Evolutionary conservation across 2,888 invertebrate genomes (phyloP), one percentile per base, ranked within the genome.

Genomic region (Venusia cambrica): DNA sequence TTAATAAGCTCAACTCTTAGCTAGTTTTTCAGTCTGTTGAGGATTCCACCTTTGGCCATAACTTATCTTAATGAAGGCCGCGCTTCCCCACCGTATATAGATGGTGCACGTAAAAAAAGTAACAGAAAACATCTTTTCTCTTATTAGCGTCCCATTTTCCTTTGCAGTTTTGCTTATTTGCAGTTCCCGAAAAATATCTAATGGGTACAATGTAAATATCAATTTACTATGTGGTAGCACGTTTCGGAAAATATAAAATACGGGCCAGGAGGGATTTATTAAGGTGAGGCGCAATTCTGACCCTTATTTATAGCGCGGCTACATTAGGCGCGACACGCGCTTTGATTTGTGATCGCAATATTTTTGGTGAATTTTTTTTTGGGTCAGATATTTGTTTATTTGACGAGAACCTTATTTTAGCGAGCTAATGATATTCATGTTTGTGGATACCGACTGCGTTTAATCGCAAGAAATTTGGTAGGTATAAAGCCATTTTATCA

Each of bases 231-330:
- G 47, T 59, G 49, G 59, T 57, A 60, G 60, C 46, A 52, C 54
- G 54, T 55, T 57, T 51, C 51, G 47, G 54, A 51, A 58, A 64
- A 60, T 63, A 66, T 65, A 66, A 69, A 68, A 65, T 67, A 70
- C 66, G 54, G 47, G 42, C 35, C 39, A 28, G 15, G 36, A 29
- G 48, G 48, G 53, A 57, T 54, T 56, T 51, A 49, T 47, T 48
- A 44, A 42, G 48, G 46, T 40, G 37, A 40, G 45, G 35, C 39
- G 36, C 40, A 24, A 45, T 48, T 51, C 34, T 37, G 41, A 40
- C 40, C 47, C 33, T 45, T 51, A 51, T 51, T 48, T 51, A 51
- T 45, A 30, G 36, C 35, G 21, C 26, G 38, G 45, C 36, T 31
- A 38, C 33, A 40, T 32, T 30, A 43, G 29, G 45, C 33, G 22